A percentile compares a stretch with the other conserved stretches of the same genome.
These are phyloP conservation scores for Antedon mediterranea DNA, from an alignment of 53 echinoderm and acorn worm genomes.

Conservation along the genomic window DNA sequence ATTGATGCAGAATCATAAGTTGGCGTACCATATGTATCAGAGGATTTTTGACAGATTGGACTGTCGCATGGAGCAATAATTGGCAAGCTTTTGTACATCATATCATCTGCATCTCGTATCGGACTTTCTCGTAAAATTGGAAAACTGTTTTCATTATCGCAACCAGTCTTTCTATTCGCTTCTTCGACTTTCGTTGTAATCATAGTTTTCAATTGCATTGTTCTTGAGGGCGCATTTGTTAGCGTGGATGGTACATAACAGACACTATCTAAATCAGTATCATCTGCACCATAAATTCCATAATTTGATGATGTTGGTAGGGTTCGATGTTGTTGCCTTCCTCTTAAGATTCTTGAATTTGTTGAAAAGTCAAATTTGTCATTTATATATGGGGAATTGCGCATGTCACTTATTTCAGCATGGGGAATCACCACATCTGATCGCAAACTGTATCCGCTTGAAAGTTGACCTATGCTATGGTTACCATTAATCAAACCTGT, in stretches of 20 bases:
- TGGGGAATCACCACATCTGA: not conserved
- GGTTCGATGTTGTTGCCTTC: not conserved
- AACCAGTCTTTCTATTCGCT: not conserved
- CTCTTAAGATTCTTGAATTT: not conserved
- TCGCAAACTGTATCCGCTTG: not conserved
- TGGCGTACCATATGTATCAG: not conserved
- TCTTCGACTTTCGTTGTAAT: not conserved
- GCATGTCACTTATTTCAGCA: not conserved
- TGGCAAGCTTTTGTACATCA: not conserved
- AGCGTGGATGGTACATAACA: slow-evolving; percentile 21
- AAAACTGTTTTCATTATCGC: not conserved
- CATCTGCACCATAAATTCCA: slow-evolving; percentile 15
- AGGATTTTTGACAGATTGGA: not conserved
- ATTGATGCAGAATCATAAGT: not conserved
- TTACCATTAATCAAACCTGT: not conserved
- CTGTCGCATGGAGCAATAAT: not conserved
- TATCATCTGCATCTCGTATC: not conserved
- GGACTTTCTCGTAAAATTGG: not conserved
- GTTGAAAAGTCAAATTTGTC: not conserved
- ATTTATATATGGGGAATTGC: not conserved
- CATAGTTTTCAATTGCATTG: not conserved
- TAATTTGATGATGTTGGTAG: slow-evolving; percentile 6
- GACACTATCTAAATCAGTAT: slow-evolving; percentile 3
- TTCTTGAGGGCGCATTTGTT: slow-evolving; percentile 11
- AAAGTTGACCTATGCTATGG: not conserved